Evolutionary conservation across 2,888 invertebrate species (phyloP), one percentile per base, ranked within the genome.

Genomic region (Artemia sinica): DNA sequence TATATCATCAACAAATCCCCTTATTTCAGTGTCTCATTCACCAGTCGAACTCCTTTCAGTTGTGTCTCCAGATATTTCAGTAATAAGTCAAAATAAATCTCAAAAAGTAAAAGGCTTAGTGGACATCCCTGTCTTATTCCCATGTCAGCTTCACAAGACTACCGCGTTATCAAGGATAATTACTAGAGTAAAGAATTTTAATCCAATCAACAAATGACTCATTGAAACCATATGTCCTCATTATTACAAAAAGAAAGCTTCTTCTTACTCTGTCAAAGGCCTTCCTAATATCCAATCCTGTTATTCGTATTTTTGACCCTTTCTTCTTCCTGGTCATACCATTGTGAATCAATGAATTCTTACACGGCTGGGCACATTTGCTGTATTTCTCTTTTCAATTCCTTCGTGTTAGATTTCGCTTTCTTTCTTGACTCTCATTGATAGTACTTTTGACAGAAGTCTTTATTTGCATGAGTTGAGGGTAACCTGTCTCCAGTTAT

Each of bases 111-210:
- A 2, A 52, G n/a, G n/a, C 52, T 52, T n/a, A 52, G 52, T 13
- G 52, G 52, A n/a, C 52, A 52, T 52, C 52, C 52, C 52, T 52
- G 52, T n/a, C 52, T 13, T 52, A 52, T n/a, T 52, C 52, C 52
- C 13, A n/a, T 52, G 13, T 52, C 52, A 13, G 52, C 52, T 2
- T 13, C n/a, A 52, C 13, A 52, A 52, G 52, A 52, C n/a, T 52
- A n/a, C n/a, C n/a, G n/a, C n/a, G n/a, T n/a, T n/a, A n/a, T n/a
- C n/a, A n/a, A n/a, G n/a, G n/a, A n/a, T n/a, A n/a, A n/a, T n/a
- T n/a, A n/a, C n/a, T n/a, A n/a, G 52, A 13, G n/a, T 52, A 52
- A 13, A 52, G 13, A 13, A 13, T 52, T 52, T n/a, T 52, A 52
- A 52, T 52, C 52, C 52, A 52, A 13, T n/a, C 52, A 13, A 52